A percentile compares a stretch with the other conserved stretches of the same genome.
phyloP scores from a whole-genome alignment of 1,140 invertebrate species.

The Coelopa frigida region DNA sequence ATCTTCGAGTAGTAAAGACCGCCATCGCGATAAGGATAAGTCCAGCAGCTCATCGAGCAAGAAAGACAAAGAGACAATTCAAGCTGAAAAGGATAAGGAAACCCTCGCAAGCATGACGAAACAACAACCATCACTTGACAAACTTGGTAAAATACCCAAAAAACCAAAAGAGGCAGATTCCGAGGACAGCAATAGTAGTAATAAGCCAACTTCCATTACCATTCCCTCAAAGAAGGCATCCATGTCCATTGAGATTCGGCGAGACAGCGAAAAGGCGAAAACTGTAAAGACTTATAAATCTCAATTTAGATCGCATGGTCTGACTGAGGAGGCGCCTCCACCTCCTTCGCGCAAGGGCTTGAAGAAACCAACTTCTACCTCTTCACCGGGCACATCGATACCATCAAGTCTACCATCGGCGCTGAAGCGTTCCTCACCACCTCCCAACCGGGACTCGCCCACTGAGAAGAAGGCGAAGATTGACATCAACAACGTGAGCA shows the following conservation, averaged over 20 bases:
- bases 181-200: slow-evolving; percentile 9
- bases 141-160: slow-evolving; percentile 71
- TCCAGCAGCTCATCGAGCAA: slow-evolving; percentile 20
- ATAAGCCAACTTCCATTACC: slow-evolving; percentile 33
- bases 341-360: slow-evolving; percentile 57
- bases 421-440: slow-evolving; percentile 58
- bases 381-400: slow-evolving; percentile 30
- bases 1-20: slow-evolving; percentile 33
- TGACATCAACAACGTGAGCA: slow-evolving; percentile 41
- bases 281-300: slow-evolving; percentile 84
- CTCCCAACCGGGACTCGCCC: slow-evolving; percentile 53
- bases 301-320: slow-evolving; percentile 76
- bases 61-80: slow-evolving; percentile 28
- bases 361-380: slow-evolving; percentile 53
- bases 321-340: slow-evolving; percentile 74
- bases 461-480: slow-evolving; percentile 71
- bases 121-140: slow-evolving; percentile 56
- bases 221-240: slow-evolving; percentile 62
- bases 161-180: slow-evolving; percentile 45
- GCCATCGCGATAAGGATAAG: slow-evolving; percentile 38
- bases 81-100: slow-evolving; percentile 61
- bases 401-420: slow-evolving; percentile 11
- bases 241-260: slow-evolving; percentile 70
- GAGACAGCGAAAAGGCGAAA: slow-evolving; percentile 65
- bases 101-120: slow-evolving; percentile 57